Evolutionary conservation across 2,797 vertebrate species (phyloP).

Genomic region (Morelia viridis): DNA sequence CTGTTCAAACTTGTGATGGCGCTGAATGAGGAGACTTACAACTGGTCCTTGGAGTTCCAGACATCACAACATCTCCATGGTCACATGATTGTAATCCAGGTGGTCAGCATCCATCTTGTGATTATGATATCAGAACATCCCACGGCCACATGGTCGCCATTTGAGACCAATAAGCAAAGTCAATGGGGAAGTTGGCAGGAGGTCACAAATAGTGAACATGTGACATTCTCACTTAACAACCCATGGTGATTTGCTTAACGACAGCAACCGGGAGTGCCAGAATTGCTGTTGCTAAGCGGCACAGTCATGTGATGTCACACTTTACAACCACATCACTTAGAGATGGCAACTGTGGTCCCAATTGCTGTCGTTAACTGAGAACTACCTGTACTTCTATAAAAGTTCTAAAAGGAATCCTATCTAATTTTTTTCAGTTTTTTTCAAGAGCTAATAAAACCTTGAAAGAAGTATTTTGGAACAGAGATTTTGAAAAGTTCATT

Average conservation of each 20-base stretch:
- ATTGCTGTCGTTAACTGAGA: not conserved
- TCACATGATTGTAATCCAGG: not conserved
- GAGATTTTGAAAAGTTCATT: not conserved
- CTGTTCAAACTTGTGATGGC: not conserved
- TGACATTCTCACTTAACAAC: not conserved
- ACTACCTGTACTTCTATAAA: not conserved
- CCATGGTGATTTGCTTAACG: not conserved
- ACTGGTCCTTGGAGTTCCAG: not conserved
- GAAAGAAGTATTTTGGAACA: not conserved
- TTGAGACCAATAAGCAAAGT: not conserved
- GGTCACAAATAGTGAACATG: not conserved
- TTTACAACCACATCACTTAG: not conserved
- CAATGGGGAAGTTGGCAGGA: not conserved
- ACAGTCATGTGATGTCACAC: not conserved
- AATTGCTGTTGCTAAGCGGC: not conserved
- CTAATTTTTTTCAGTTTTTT: not conserved
- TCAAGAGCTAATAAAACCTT: not conserved
- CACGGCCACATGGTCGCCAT: not conserved
- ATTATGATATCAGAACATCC: not conserved
- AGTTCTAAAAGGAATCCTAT: not conserved
- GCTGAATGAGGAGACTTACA: not conserved
- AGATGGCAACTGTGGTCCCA: not conserved
- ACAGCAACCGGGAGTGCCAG: not conserved
- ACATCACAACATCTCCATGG: not conserved
- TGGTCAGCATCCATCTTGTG: not conserved